phyloP scores from a whole-genome alignment of 2,888 invertebrate genomes.

The Andrena fulva region DNA sequence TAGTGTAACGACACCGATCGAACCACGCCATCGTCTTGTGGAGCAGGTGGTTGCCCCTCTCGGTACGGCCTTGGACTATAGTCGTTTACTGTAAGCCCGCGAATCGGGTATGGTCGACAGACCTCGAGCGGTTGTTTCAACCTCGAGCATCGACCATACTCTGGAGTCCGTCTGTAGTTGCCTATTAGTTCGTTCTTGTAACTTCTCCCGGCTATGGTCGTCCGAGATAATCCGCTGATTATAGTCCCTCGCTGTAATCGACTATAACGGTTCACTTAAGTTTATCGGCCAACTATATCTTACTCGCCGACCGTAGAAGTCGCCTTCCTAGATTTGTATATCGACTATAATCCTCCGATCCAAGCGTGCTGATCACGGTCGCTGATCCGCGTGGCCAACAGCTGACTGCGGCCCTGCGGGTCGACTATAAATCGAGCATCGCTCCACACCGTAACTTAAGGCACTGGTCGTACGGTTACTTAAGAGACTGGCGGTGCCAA shows the following conservation, averaged over 20 bases:
- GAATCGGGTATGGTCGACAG: conserved; percentile 23
- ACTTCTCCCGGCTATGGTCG: conserved; percentile 13
- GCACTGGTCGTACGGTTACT: no score
- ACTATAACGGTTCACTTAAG: conserved; percentile 7
- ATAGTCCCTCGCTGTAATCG: neutral
- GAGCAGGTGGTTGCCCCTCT: conserved; percentile 61
- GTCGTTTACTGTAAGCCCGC: conserved; percentile 9
- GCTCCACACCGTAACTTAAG: no score
- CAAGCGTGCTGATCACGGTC: conserved; percentile 5
- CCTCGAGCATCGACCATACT: conserved; percentile 3
- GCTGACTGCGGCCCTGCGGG: neutral
- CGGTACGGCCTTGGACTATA: conserved; percentile 47
- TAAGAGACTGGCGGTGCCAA: no score
- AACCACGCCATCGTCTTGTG: conserved; percentile 30
- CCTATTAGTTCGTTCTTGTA: neutral
- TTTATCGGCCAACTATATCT: neutral
- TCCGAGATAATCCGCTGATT: conserved; percentile 1
- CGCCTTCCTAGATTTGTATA: neutral
- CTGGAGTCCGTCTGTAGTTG: neutral
- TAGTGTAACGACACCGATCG: conserved; percentile 32
- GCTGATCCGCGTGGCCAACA: neutral
- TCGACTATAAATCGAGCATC: no score
- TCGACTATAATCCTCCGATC: neutral
- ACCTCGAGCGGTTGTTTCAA: neutral
- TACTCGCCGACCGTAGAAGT: neutral